phyloP scores from a whole-genome alignment of 2,888 invertebrate genomes.

The Dynastes tityus region DNA sequence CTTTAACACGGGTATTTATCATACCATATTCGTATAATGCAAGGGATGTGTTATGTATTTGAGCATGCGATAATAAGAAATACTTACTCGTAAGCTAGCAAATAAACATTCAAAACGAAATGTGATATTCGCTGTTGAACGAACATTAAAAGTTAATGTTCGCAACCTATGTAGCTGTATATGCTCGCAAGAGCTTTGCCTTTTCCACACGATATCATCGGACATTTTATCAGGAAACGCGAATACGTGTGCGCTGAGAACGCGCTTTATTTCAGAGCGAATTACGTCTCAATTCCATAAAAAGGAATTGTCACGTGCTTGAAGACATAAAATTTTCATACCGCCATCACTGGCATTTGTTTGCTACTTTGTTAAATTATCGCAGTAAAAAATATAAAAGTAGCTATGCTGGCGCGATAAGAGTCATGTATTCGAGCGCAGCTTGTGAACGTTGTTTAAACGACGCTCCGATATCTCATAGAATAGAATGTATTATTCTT shows the following conservation, averaged over 20 bases:
- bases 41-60: too few relatives aligned
- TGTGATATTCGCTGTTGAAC: neutral
- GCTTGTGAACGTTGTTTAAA: slow-evolving; percentile 51
- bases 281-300: slow-evolving; percentile 48
- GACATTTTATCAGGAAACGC: slow-evolving; percentile 26
- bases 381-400: slow-evolving; percentile 53
- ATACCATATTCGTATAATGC: too few relatives aligned
- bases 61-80: neutral
- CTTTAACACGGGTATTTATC: too few relatives aligned
- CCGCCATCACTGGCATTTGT: slow-evolving; percentile 46
- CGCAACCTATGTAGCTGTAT: slow-evolving; percentile 1
- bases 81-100: too few relatives aligned
- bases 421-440: slow-evolving; percentile 49
- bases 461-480: slow-evolving; percentile 50
- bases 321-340: slow-evolving; percentile 50
- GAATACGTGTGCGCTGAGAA: slow-evolving; percentile 18
- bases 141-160: slow-evolving; percentile 14
- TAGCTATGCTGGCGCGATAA: slow-evolving; percentile 50
- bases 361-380: slow-evolving; percentile 54
- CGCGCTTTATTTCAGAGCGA: slow-evolving; percentile 36
- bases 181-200: neutral
- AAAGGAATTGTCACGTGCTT: slow-evolving; percentile 48
- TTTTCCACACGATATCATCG: slow-evolving; percentile 22
- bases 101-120: neutral
- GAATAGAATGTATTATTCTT: slow-evolving; percentile 43